phyloP scores from a whole-genome alignment of 2,797 vertebrate species.

The Myotis findleyi region DNA sequence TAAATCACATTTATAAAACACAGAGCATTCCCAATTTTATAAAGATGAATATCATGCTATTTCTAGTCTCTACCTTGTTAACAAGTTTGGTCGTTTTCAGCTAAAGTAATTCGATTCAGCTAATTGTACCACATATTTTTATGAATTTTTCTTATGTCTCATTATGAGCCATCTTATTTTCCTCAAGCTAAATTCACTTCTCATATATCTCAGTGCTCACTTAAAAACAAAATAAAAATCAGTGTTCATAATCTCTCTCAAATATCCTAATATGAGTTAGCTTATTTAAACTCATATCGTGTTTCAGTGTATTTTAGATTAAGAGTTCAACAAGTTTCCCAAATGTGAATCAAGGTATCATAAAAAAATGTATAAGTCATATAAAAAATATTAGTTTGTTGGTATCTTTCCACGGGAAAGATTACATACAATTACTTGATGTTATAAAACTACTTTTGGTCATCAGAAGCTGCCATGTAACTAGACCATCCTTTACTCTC shows the following conservation, averaged over 20 bases:
- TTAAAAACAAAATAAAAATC: slow-evolving; percentile 26
- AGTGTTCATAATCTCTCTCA: background rate
- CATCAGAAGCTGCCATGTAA: background rate
- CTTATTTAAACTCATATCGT: background rate
- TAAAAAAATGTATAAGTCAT: background rate
- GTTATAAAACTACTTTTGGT: background rate
- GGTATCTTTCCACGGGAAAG: background rate
- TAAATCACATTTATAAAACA: slow-evolving; percentile 1
- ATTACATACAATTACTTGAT: background rate
- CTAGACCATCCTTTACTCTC: background rate
- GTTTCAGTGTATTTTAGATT: background rate
- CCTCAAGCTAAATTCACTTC: background rate
- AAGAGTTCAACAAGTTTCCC: background rate
- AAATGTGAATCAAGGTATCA: background rate
- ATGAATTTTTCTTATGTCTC: background rate
- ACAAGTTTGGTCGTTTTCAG: background rate
- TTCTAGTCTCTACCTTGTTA: background rate
- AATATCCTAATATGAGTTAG: background rate
- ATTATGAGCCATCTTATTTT: slow-evolving; percentile 23
- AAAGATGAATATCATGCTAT: slow-evolving; percentile 4
- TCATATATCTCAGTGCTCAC: background rate
- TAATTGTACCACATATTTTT: background rate
- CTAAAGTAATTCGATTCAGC: slow-evolving; percentile 12
- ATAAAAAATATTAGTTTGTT: background rate
- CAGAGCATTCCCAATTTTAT: slow-evolving; percentile 25